phyloP scores from a whole-genome alignment of 2,113 vertebrate genomes.

The Nycticryphes semicollaris region DNA sequence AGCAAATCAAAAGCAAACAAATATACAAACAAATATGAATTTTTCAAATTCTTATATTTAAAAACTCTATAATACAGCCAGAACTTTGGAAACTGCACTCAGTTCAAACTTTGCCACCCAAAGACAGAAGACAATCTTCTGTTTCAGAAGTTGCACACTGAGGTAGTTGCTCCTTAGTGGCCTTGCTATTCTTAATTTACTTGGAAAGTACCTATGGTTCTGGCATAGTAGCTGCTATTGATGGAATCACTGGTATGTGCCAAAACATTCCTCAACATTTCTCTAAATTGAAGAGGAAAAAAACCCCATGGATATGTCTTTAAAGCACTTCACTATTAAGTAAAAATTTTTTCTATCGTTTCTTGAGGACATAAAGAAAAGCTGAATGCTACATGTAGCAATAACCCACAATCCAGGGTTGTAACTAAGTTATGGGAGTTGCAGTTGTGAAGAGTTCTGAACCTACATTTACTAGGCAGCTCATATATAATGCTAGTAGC shows the following conservation, averaged over 20 bases:
- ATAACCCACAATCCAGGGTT: not conserved
- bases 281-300: not conserved
- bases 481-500: not conserved
- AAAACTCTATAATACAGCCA: not conserved
- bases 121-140: not conserved
- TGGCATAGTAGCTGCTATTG: not conserved
- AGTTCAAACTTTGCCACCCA: not conserved
- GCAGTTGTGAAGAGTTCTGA: not conserved
- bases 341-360: not conserved
- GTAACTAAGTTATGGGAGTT: not conserved
- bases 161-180: not conserved
- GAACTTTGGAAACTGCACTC: not conserved
- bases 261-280: not conserved
- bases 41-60: not conserved
- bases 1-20: not conserved
- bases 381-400: not conserved
- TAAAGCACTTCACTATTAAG: not conserved
- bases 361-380: not conserved
- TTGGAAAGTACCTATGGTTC: not conserved
- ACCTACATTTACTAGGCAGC: not conserved
- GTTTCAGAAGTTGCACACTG: not conserved
- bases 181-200: not conserved
- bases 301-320: not conserved
- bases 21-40: not conserved
- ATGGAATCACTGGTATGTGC: not conserved